Conservation (phyloP, 2,113 vertebrate species). For the Xenopus laevis region DNA sequence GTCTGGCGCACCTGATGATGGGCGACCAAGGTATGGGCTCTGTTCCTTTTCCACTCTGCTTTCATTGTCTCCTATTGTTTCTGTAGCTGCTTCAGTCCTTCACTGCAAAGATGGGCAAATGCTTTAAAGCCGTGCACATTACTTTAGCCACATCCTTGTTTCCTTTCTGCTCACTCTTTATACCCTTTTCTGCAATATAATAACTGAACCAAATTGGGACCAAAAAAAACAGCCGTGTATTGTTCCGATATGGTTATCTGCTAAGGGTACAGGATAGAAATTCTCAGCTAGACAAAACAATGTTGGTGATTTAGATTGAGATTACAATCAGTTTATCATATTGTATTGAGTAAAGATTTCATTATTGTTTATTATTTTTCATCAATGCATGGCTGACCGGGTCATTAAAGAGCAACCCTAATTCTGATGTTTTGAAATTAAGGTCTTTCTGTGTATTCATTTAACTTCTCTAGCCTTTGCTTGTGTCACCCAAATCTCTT, state of each 20-base stretch:
- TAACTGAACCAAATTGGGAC: slow-evolving; percentile 58
- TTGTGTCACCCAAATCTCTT: slow-evolving; percentile 49
- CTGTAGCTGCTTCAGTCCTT: slow-evolving; percentile 68
- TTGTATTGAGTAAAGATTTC: slow-evolving; percentile 45
- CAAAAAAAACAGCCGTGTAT: slow-evolving; percentile 47
- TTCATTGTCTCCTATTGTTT: slow-evolving; percentile 71
- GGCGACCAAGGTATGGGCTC: slow-evolving; percentile 99
- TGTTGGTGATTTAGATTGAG: slow-evolving; percentile 45
- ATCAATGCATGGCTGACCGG: slow-evolving; percentile 68
- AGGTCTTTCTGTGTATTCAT: slow-evolving; percentile 51
- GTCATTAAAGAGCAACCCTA: slow-evolving; percentile 57
- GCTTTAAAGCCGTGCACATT: slow-evolving; percentile 53
- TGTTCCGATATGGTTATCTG: slow-evolving; percentile 43
- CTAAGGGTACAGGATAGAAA: slow-evolving; percentile 30
- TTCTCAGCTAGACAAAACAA: slow-evolving; percentile 45
- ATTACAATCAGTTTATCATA: slow-evolving; percentile 50
- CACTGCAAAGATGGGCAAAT: slow-evolving; percentile 48
- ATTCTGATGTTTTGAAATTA: slow-evolving; percentile 58
- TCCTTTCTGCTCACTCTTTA: slow-evolving; percentile 55
- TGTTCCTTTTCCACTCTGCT: slow-evolving; percentile 88
- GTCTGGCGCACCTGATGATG: slow-evolving; percentile 99
- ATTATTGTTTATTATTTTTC: slow-evolving; percentile 32
- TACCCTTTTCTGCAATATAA: slow-evolving; percentile 52
- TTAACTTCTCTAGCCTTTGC: slow-evolving; percentile 47
- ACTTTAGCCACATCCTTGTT: slow-evolving; percentile 60